phyloP scores from a whole-genome alignment of 2,797 vertebrate species.

The Sebastes cheni region DNA sequence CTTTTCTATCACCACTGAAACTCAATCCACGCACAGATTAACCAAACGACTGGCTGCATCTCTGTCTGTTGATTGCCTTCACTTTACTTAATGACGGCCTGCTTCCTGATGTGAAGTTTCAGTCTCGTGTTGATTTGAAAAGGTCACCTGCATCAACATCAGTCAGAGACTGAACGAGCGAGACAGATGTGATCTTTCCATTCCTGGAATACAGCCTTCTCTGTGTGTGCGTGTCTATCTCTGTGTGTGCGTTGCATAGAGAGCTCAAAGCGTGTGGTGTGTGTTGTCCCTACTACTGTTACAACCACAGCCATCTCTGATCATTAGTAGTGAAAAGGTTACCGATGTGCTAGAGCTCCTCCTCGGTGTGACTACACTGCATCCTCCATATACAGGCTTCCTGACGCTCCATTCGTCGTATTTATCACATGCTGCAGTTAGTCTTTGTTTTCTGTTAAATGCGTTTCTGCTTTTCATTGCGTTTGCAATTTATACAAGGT shows the following conservation, averaged over 20 bases:
- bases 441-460: not conserved
- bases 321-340: conserved; percentile 70
- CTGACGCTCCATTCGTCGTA: not conserved
- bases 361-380: not conserved
- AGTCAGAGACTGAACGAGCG: conserved; percentile 25
- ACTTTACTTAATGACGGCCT: conserved; percentile 23
- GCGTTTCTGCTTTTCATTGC: conserved; percentile 21
- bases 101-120: conserved; percentile 17
- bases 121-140: conserved; percentile 50
- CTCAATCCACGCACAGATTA: conserved; percentile 15
- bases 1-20: conserved; percentile 26
- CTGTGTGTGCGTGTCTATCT: not conserved
- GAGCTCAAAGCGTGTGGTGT: conserved; percentile 4
- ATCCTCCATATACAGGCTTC: not conserved
- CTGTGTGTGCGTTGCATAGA: not conserved
- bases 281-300: conserved; percentile 40
- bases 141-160: conserved; percentile 60
- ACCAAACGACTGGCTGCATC: not conserved
- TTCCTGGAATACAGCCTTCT: conserved; percentile 7
- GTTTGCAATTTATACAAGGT: conserved; percentile 26
- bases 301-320: conserved; percentile 47
- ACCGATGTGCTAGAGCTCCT: conserved; percentile 28
- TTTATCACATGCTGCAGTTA: not conserved
- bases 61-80: conserved; percentile 26
- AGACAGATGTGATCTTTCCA: conserved; percentile 61